Conservation (phyloP, 2,113 vertebrate species). For the Cheirogaleus medius region DNA sequence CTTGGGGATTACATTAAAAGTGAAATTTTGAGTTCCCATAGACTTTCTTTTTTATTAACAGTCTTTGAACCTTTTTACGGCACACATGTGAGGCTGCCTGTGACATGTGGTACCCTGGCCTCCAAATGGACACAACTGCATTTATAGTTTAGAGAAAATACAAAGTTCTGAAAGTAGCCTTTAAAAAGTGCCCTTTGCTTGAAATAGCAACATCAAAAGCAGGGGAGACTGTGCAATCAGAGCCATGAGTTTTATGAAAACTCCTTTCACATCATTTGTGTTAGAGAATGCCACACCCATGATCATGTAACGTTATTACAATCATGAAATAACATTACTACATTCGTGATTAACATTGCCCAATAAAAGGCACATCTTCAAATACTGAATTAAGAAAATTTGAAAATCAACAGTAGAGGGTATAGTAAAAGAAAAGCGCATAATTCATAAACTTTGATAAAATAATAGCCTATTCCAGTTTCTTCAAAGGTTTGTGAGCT, state of each 20-base stretch:
- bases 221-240: slow-evolving; percentile 85
- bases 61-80: slow-evolving; percentile 80
- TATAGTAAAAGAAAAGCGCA: slow-evolving; percentile 74
- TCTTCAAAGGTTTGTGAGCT: slow-evolving; percentile 70
- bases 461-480: slow-evolving; percentile 71
- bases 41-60: slow-evolving; percentile 65
- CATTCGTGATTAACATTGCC: slow-evolving; percentile 83
- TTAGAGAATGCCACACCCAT: slow-evolving; percentile 75
- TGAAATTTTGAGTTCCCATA: slow-evolving; percentile 83
- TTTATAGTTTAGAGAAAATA: slow-evolving; percentile 83
- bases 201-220: slow-evolving; percentile 78
- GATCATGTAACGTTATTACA: slow-evolving; percentile 70
- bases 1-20: slow-evolving; percentile 85
- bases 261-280: slow-evolving; percentile 77
- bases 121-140: slow-evolving; percentile 77
- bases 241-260: slow-evolving; percentile 83
- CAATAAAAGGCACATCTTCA: slow-evolving; percentile 88
- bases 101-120: slow-evolving; percentile 84
- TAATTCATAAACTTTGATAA: slow-evolving; percentile 73
- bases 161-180: slow-evolving; percentile 83
- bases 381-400: slow-evolving; percentile 79
- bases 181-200: slow-evolving; percentile 84
- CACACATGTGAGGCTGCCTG: slow-evolving; percentile 83
- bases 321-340: slow-evolving; percentile 76
- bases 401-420: slow-evolving; percentile 70